A percentile compares a stretch with the other conserved stretches of the same genome.
These are phyloP conservation scores for Python bivittatus DNA, from an alignment of 2,113 vertebrate species.

Conservation along the genomic window DNA sequence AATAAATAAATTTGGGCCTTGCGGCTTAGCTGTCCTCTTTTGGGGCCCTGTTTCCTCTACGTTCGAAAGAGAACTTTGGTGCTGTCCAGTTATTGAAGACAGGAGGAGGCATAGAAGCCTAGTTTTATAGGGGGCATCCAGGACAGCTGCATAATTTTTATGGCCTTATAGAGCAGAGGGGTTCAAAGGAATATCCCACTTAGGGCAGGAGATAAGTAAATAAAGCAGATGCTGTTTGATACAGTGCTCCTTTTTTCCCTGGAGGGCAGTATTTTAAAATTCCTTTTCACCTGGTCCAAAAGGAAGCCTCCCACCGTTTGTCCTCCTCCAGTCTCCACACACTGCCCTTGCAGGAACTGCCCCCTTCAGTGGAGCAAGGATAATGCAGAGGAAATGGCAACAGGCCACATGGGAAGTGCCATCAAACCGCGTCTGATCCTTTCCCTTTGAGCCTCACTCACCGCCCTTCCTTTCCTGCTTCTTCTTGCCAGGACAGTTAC, in stretches of 20 bases:
- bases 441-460: background rate
- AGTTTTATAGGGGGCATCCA: background rate
- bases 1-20: too few species aligned
- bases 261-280: background rate
- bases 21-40: background rate
- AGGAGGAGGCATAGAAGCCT: background rate
- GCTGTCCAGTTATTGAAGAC: background rate
- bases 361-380: background rate
- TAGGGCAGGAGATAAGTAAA: background rate
- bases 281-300: background rate
- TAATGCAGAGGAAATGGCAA: too few species aligned
- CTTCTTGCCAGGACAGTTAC: slow-evolving; percentile 79
- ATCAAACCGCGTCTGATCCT: background rate
- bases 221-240: too few species aligned
- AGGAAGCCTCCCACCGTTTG: background rate
- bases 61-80: background rate
- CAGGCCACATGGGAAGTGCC: background rate
- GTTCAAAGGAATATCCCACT: background rate
- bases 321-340: too few species aligned
- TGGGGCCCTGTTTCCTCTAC: background rate
- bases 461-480: background rate
- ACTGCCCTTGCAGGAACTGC: background rate
- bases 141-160: background rate
- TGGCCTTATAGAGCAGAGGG: background rate
- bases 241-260: background rate